These are phyloP conservation scores for Ips nitidus DNA, from an alignment of 1,140 invertebrate genomes.

Conservation along the genomic window DNA sequence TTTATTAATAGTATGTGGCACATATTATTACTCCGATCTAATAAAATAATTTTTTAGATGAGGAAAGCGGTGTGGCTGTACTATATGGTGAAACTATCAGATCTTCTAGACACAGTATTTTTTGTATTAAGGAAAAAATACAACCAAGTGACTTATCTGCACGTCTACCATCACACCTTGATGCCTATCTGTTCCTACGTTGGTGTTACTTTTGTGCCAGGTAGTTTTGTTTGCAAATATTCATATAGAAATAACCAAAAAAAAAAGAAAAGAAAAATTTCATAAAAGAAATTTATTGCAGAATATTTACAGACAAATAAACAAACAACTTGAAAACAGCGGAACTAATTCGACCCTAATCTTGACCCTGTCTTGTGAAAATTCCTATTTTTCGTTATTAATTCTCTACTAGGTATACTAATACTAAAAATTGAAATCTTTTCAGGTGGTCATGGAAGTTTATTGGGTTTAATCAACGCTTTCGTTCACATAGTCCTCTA, in stretches of 20 bases:
- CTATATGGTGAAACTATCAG: conserved; percentile 63
- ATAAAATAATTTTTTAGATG: conserved; percentile 55
- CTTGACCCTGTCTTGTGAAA: too few species aligned
- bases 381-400: too few species aligned
- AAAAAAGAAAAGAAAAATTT: too few species aligned
- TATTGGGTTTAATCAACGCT: conserved; percentile 83
- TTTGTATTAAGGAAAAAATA: conserved; percentile 81
- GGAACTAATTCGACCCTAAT: too few species aligned
- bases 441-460: conserved; percentile 76
- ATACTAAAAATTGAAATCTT: not conserved
- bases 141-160: conserved; percentile 74
- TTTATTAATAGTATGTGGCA: too few species aligned
- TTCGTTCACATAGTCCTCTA: conserved; percentile 87
- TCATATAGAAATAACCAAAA: too few species aligned
- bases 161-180: conserved; percentile 72
- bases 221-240: conserved; percentile 43
- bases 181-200: conserved; percentile 82
- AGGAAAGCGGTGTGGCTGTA: conserved; percentile 65
- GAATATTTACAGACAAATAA: too few species aligned
- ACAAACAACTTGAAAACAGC: too few species aligned
- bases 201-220: conserved; percentile 75
- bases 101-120: conserved; percentile 72
- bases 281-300: too few species aligned
- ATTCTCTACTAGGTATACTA: not conserved
- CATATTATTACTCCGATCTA: too few species aligned